Percentiles rank a stretch among this genome's conserved stretches.
These are phyloP conservation scores for Okamejei kenojei DNA, from an alignment of 2,797 vertebrate genomes.

Conservation along the genomic window DNA sequence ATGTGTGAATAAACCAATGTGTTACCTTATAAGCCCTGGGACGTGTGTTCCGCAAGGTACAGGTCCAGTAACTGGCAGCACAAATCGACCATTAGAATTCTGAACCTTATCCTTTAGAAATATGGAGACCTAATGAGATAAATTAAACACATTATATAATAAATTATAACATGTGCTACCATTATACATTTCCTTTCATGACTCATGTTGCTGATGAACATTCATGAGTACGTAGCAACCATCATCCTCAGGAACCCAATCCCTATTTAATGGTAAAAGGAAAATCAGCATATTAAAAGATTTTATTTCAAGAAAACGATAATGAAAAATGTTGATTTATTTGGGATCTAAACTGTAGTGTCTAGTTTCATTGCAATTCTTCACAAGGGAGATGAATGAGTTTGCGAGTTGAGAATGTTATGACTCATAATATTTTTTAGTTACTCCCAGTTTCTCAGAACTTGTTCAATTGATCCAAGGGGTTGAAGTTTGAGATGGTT, in stretches of 20 bases:
- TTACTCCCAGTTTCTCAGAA: background rate
- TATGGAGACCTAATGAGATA: conserved; percentile 78
- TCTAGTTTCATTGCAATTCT: background rate
- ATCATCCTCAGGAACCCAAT: background rate
- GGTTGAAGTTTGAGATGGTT: no score
- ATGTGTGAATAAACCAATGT: background rate
- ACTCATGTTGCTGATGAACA: background rate
- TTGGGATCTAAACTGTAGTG: background rate
- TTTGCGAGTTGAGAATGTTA: background rate
- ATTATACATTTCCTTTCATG: background rate
- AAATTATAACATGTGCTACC: background rate
- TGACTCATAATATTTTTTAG: background rate
- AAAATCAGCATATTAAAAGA: background rate
- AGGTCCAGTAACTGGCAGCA: conserved; percentile 80
- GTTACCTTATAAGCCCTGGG: conserved; percentile 84
- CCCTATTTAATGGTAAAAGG: background rate
- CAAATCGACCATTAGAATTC: conserved; percentile 91
- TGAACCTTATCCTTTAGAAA: conserved; percentile 97
- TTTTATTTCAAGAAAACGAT: background rate
- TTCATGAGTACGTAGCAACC: background rate
- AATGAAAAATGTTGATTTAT: no score
- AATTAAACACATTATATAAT: background rate
- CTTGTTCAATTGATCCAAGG: background rate
- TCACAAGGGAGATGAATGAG: background rate
- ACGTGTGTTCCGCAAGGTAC: conserved; percentile 82